Evolutionary conservation across 2,113 vertebrate species (phyloP).

Genomic region (Dolichotis patagonum): DNA sequence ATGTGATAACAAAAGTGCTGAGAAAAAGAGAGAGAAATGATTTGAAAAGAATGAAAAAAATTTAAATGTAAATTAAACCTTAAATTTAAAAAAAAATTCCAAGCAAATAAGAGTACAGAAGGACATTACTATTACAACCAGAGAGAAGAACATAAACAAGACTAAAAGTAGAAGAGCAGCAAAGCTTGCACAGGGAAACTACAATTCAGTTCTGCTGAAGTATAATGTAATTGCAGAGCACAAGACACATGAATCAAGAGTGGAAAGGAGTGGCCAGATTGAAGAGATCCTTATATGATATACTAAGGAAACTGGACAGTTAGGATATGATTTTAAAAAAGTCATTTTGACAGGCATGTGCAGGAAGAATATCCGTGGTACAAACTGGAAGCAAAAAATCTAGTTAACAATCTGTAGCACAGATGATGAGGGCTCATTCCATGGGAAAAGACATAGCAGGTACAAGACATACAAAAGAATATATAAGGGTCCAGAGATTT

Average conservation of each 20-base stretch:
- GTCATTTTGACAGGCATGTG: neutral
- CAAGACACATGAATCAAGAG: neutral
- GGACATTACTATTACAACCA: neutral
- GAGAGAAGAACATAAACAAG: neutral
- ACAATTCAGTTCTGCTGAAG: neutral
- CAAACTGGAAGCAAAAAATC: neutral
- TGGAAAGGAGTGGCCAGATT: neutral
- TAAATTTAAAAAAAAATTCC: neutral
- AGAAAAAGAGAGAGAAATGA: neutral
- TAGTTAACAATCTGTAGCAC: neutral
- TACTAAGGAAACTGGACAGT: neutral
- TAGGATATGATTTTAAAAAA: neutral
- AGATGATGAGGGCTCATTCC: neutral
- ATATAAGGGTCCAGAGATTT: neutral
- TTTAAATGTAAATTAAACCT: conserved; percentile 40
- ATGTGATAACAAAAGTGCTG: neutral
- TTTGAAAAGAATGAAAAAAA: neutral
- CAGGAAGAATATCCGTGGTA: neutral
- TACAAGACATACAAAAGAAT: neutral
- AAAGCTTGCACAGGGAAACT: accelerated
- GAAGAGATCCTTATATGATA: neutral
- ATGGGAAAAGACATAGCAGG: neutral
- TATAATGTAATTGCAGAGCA: neutral
- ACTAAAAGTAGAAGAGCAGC: neutral
- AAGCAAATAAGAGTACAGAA: neutral